phyloP scores from a whole-genome alignment of 2,797 vertebrate species.

The Jordanella pulchra region DNA sequence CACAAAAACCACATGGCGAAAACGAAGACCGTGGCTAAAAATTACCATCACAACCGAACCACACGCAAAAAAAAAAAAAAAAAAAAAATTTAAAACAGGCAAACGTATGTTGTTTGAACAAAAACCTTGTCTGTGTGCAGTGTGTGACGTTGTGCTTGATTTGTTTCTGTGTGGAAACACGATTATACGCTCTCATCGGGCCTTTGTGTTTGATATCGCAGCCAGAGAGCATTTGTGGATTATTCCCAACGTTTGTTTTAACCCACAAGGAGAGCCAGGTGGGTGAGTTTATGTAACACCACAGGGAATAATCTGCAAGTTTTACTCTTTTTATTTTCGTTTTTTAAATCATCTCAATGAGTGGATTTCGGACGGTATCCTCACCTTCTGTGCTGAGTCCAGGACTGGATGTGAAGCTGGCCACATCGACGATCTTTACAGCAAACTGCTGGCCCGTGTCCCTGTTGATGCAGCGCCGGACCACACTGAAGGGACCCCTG shows the following conservation, averaged over 20 bases:
- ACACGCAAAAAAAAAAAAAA: background rate
- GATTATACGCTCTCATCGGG: slow-evolving; percentile 2
- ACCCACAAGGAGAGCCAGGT: background rate
- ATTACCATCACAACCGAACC: background rate
- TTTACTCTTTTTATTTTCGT: too few species aligned
- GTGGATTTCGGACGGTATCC: slow-evolving; percentile 1
- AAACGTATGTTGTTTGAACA: slow-evolving; percentile 6
- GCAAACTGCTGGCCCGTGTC: slow-evolving; percentile 99
- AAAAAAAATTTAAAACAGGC: background rate
- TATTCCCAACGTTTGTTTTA: slow-evolving; percentile 24
- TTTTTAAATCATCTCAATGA: background rate
- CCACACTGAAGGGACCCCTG: slow-evolving; percentile 98
- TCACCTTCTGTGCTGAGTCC: slow-evolving; percentile 99
- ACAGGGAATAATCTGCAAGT: background rate
- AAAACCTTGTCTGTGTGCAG: slow-evolving; percentile 27
- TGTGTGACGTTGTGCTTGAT: slow-evolving; percentile 22
- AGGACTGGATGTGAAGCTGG: slow-evolving; percentile 99
- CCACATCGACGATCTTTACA: slow-evolving; percentile 99
- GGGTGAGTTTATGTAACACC: background rate
- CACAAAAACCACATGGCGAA: slow-evolving; percentile 35
- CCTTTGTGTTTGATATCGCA: slow-evolving; percentile 17
- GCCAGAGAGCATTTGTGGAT: slow-evolving; percentile 27
- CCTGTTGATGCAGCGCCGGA: slow-evolving; percentile 98
- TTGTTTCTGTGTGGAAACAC: slow-evolving; percentile 15
- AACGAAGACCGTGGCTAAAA: background rate